phyloP scores from a whole-genome alignment of 1,140 invertebrate genomes.

The Drosophila azteca region DNA sequence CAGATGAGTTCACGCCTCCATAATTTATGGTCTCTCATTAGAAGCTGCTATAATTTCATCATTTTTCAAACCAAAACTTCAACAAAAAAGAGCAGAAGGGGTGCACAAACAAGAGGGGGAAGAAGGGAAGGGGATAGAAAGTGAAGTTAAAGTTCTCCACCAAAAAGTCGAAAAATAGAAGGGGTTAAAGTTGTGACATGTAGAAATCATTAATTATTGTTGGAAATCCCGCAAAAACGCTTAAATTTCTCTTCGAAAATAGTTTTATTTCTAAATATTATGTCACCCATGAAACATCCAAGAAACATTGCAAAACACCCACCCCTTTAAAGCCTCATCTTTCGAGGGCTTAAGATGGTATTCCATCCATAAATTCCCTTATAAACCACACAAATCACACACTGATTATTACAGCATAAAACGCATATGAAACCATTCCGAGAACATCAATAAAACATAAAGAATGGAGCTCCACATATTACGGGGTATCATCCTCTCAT shows the following conservation, averaged over 20 bases:
- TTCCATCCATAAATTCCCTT: constrained; percentile 37
- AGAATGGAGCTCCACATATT: constrained; percentile 22
- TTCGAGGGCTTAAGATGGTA: background rate
- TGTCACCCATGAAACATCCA: background rate
- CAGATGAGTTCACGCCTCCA: constrained; percentile 35
- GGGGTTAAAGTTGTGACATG: constrained; percentile 37
- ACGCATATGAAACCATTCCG: constrained; percentile 69
- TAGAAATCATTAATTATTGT: constrained; percentile 20
- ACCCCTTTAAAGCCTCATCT: constrained; percentile 11
- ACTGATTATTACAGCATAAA: constrained; percentile 58
- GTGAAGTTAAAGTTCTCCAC: too few relatives aligned
- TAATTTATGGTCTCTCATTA: constrained; percentile 70
- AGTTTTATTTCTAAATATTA: constrained; percentile 30
- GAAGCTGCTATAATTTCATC: constrained; percentile 52
- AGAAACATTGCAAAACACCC: too few relatives aligned
- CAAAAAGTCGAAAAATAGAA: background rate
- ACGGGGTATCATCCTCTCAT: constrained; percentile 11
- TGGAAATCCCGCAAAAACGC: too few relatives aligned
- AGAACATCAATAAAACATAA: constrained; percentile 70
- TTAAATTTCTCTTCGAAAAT: constrained; percentile 8
- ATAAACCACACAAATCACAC: constrained; percentile 62
- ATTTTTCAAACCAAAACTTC: constrained; percentile 26
- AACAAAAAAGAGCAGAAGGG: background rate
- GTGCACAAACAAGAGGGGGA: constrained; percentile 2
- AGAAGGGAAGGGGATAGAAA: background rate